Percentiles rank a stretch among this genome's conserved stretches.
These are phyloP conservation scores for Eustalomyia histrio DNA, from an alignment of 2,888 invertebrate genomes.

Conservation along the genomic window DNA sequence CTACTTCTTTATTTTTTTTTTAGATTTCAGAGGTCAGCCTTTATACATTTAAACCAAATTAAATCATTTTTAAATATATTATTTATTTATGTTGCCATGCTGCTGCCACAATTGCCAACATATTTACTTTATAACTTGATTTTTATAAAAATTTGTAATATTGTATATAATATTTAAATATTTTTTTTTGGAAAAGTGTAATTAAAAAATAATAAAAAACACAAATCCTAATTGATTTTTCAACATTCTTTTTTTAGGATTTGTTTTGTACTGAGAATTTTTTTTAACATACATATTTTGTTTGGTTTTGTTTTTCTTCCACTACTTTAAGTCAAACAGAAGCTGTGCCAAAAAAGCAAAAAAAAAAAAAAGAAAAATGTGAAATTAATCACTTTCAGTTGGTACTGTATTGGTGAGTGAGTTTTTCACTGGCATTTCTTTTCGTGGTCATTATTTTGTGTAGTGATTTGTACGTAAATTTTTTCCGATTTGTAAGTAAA, in stretches of 20 bases:
- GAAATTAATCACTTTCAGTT: conserved; percentile 56
- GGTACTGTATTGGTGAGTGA: conserved; percentile 23
- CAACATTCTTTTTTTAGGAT: conserved; percentile 5
- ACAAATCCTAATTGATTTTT: conserved; percentile 56
- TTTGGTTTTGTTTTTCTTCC: background rate
- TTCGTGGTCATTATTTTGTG: conserved; percentile 52
- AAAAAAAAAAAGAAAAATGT: conserved; percentile 28
- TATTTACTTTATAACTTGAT: background rate
- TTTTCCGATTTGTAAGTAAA: background rate
- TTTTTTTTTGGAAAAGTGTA: conserved; percentile 27
- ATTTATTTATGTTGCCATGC: conserved; percentile 10
- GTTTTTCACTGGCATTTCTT: background rate
- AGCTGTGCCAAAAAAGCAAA: conserved; percentile 27
- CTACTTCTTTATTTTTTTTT: conserved; percentile 8
- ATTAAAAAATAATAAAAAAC: conserved; percentile 48
- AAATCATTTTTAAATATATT: conserved; percentile 39
- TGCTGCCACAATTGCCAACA: background rate
- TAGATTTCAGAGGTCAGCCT: conserved; percentile 34
- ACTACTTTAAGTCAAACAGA: background rate
- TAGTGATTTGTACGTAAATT: conserved; percentile 62
- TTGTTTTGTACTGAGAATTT: conserved; percentile 3
- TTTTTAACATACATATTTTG: background rate
- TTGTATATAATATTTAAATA: conserved; percentile 13
- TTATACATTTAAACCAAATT: conserved; percentile 21
- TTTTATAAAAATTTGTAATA: background rate